Percentiles rank a stretch among this genome's conserved stretches.
These are phyloP conservation scores for Channa maculata DNA, from an alignment of 2,113 vertebrate genomes.

Conservation along the genomic window DNA sequence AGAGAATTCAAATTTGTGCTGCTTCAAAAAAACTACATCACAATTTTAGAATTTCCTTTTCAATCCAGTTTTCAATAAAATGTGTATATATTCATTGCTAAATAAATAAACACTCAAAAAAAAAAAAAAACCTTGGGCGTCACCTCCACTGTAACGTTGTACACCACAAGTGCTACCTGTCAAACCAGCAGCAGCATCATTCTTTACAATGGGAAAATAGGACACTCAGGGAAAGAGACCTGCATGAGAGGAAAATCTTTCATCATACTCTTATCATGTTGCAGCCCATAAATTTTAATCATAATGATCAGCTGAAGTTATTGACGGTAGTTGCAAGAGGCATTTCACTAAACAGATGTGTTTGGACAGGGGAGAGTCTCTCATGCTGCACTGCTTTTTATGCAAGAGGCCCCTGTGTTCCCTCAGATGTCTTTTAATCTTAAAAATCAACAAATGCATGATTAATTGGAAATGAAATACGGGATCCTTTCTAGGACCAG, in stretches of 20 bases:
- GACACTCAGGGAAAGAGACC: constrained; percentile 36
- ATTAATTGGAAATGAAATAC: constrained; percentile 74
- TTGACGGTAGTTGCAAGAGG: constrained; percentile 52
- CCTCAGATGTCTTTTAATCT: constrained; percentile 64
- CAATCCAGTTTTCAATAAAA: too few relatives aligned
- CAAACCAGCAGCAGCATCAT: constrained; percentile 68
- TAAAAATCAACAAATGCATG: constrained; percentile 61
- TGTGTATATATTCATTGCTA: too few relatives aligned
- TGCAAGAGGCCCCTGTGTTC: constrained; percentile 43
- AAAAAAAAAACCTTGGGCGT: constrained; percentile 14
- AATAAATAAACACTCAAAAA: constrained; percentile 5
- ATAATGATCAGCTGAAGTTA: constrained; percentile 57
- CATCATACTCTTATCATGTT: constrained; percentile 45
- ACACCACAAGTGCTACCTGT: constrained; percentile 62
- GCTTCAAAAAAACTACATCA: too few relatives aligned
- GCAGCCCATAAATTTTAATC: constrained; percentile 59
- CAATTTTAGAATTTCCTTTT: too few relatives aligned
- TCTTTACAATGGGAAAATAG: constrained; percentile 63
- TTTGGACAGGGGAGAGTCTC: constrained; percentile 32
- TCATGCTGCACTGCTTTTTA: constrained; percentile 39
- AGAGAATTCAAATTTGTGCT: too few relatives aligned
- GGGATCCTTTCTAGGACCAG: constrained; percentile 63
- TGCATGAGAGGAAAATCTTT: constrained; percentile 42
- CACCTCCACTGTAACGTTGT: constrained; percentile 73
- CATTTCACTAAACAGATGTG: constrained; percentile 19